Evolutionary conservation across 2,113 vertebrate genomes (phyloP).

Genomic region (Sprattus sprattus): DNA sequence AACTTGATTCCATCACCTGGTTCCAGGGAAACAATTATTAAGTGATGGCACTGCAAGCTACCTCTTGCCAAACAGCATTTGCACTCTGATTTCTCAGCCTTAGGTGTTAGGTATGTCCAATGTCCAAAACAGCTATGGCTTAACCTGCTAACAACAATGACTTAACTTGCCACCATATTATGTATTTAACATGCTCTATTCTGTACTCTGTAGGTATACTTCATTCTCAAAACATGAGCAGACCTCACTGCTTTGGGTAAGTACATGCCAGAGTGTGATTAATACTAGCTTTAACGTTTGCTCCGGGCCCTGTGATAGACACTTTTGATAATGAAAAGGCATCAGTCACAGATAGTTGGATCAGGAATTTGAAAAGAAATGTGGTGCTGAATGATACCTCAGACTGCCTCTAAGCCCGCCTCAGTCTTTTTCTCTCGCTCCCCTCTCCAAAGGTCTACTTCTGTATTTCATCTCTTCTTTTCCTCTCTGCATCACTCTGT

Average conservation of each 20-base stretch:
- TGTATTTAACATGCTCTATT: background rate
- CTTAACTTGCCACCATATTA: background rate
- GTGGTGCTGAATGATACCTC: constrained; percentile 8
- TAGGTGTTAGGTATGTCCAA: background rate
- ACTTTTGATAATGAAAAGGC: constrained; percentile 33
- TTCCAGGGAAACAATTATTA: background rate
- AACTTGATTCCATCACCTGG: background rate
- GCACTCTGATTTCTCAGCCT: background rate
- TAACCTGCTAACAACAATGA: background rate
- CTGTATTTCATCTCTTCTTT: background rate
- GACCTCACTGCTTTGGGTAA: background rate
- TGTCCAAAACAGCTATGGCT: background rate
- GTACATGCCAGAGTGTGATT: constrained; percentile 19
- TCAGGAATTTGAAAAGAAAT: background rate
- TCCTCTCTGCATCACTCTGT: background rate
- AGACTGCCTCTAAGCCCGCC: background rate
- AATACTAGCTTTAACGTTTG: constrained; percentile 7
- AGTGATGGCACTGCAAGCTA: background rate
- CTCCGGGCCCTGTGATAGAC: constrained; percentile 20
- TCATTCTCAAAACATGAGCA: constrained; percentile 7
- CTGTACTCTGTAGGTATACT: background rate
- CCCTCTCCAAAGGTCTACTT: background rate
- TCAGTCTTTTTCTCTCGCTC: background rate
- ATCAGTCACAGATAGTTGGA: constrained; percentile 20
- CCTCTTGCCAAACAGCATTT: background rate